Conservation (phyloP, 2,888 invertebrate species). For the Gymnosoma rotundatum region DNA sequence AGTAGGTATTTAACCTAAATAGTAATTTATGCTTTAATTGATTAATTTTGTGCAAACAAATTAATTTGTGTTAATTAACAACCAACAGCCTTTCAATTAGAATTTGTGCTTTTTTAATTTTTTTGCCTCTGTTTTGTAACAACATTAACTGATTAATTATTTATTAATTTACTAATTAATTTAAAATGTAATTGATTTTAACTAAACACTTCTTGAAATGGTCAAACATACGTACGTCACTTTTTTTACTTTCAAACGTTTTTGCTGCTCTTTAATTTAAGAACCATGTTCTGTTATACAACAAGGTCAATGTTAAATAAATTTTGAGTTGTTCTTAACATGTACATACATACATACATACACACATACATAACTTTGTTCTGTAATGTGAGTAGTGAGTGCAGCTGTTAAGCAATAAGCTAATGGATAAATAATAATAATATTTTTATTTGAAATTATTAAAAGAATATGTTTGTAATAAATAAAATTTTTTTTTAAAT, state of each 20-base stretch:
- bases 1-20: too few species aligned
- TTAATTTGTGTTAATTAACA: not conserved
- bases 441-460: too few species aligned
- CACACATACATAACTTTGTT: too few species aligned
- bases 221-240: not conserved
- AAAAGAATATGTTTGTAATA: too few species aligned
- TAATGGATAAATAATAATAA: too few species aligned
- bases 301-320: not conserved
- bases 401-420: too few species aligned
- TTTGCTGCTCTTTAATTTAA: slow-evolving; percentile 16
- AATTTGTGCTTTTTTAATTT: not conserved
- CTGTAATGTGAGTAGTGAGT: too few species aligned
- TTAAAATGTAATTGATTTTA: not conserved
- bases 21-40: too few species aligned
- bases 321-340: not conserved
- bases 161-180: slow-evolving; percentile 19
- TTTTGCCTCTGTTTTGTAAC: not conserved
- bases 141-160: slow-evolving; percentile 5
- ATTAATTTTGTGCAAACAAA: too few species aligned
- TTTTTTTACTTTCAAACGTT: not conserved
- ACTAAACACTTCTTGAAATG: too few species aligned
- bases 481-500: too few species aligned
- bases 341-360: not conserved
- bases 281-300: slow-evolving; percentile 3
- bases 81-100: not conserved